Percentiles rank a stretch among this genome's conserved stretches.
Evolutionary conservation across 2,888 invertebrate genomes (phyloP).

Genomic region (Thelaira solivaga): DNA sequence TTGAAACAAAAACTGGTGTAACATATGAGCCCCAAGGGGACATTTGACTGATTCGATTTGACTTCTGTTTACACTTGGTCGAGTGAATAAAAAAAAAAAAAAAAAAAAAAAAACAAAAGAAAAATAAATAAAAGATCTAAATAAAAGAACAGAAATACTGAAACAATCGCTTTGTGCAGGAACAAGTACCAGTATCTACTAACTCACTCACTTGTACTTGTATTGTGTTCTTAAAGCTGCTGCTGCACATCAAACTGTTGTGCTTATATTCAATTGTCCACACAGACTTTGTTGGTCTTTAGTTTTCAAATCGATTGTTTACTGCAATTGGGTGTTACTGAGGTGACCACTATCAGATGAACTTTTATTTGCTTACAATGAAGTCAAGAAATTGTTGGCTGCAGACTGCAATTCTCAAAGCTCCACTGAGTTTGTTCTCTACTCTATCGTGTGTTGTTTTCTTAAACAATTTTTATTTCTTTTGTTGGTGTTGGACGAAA

Average conservation of each 20-base stretch:
- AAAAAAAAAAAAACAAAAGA: neutral
- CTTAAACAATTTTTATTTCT: constrained; percentile 1
- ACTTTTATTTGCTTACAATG: constrained; percentile 60
- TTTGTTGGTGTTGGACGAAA: constrained; percentile 8
- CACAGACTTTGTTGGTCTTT: neutral
- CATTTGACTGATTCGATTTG: constrained; percentile 64
- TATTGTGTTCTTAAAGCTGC: constrained; percentile 18
- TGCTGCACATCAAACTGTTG: too few species aligned
- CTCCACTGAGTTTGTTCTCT: too few species aligned
- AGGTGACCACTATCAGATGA: constrained; percentile 61
- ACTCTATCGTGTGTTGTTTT: neutral
- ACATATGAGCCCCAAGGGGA: constrained; percentile 63
- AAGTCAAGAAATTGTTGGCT: constrained; percentile 48
- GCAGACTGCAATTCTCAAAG: too few species aligned
- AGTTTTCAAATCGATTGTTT: constrained; percentile 29
- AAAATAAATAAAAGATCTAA: neutral
- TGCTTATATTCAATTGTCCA: neutral
- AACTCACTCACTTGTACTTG: too few species aligned
- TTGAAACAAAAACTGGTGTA: constrained; percentile 47
- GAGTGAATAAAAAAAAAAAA: constrained; percentile 20
- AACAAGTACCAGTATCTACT: constrained; percentile 3
- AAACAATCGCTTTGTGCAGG: constrained; percentile 2
- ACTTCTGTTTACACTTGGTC: constrained; percentile 64
- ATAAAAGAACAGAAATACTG: constrained; percentile 1
- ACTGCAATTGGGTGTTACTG: constrained; percentile 56